A percentile compares a stretch with the other conserved stretches of the same genome.
phyloP scores from a whole-genome alignment of 2,797 vertebrate species.

The Rhodeus uyekii region DNA sequence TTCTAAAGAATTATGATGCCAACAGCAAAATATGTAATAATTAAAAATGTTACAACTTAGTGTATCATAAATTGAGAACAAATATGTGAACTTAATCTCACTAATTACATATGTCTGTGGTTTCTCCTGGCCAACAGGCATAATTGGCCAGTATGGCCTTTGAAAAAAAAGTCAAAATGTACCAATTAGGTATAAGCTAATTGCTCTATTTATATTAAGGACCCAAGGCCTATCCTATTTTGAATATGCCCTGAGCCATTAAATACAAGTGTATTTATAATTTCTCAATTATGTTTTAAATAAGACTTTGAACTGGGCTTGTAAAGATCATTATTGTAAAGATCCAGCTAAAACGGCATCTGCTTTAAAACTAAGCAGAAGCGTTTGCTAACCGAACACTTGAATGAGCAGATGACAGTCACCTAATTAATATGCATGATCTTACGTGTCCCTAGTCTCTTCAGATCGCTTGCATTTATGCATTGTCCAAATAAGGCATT shows the following conservation, averaged over 20 bases:
- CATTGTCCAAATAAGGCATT: not conserved
- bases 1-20: not conserved
- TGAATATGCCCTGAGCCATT: slow-evolving; percentile 23
- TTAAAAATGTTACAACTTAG: not conserved
- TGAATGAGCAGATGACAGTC: not conserved
- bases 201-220: slow-evolving; percentile 60
- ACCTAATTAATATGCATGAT: slow-evolving; percentile 1
- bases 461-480: not conserved
- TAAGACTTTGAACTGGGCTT: slow-evolving; percentile 7
- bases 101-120: slow-evolving; percentile 43
- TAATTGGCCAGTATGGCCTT: slow-evolving; percentile 66
- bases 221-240: slow-evolving; percentile 53
- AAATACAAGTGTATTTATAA: not conserved
- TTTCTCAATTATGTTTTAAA: slow-evolving; percentile 29
- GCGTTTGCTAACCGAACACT: not conserved
- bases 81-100: slow-evolving; percentile 32
- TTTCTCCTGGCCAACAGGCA: slow-evolving; percentile 61
- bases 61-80: slow-evolving; percentile 1
- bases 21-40: slow-evolving; percentile 11
- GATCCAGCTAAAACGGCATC: not conserved
- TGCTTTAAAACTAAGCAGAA: not conserved
- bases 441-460: not conserved
- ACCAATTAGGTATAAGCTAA: slow-evolving; percentile 67
- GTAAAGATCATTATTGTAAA: not conserved
- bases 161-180: slow-evolving; percentile 56